These are phyloP conservation scores for Eristalinus aeneus DNA, from an alignment of 2,888 invertebrate genomes.

Conservation along the genomic window DNA sequence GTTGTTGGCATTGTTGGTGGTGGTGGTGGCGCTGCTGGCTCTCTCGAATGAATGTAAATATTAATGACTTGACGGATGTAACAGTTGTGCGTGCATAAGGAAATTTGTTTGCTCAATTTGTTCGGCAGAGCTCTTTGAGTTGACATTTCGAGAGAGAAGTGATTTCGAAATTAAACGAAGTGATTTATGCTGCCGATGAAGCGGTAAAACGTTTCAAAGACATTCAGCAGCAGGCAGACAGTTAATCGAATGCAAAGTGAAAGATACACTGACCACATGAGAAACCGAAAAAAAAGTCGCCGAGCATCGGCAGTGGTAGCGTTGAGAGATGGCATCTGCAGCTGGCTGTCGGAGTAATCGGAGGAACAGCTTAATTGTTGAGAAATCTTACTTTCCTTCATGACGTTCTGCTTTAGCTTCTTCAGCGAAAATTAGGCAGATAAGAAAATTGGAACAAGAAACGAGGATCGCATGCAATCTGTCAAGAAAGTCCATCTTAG, in stretches of 20 bases:
- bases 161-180: slow-evolving; percentile 15
- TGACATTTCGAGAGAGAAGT: slow-evolving; percentile 12
- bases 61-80: slow-evolving; percentile 42
- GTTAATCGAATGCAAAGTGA: neutral
- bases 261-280: neutral
- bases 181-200: slow-evolving; percentile 25
- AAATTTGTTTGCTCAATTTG: slow-evolving; percentile 41
- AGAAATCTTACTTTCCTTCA: too few relatives aligned
- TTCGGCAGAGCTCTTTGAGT: slow-evolving; percentile 12
- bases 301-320: neutral
- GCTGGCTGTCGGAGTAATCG: too few relatives aligned
- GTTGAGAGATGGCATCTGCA: neutral
- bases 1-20: neutral
- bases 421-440: too few relatives aligned
- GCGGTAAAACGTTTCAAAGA: neutral
- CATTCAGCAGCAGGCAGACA: neutral
- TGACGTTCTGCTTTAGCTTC: too few relatives aligned
- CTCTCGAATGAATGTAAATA: slow-evolving; percentile 18
- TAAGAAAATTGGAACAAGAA: too few relatives aligned
- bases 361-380: too few relatives aligned
- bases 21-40: neutral
- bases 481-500: too few relatives aligned
- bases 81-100: slow-evolving; percentile 38
- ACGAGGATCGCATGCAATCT: too few relatives aligned
- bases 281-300: neutral